Evolutionary conservation across 1,140 invertebrate species (phyloP).

Genomic region (Macrocentrus cingulum): DNA sequence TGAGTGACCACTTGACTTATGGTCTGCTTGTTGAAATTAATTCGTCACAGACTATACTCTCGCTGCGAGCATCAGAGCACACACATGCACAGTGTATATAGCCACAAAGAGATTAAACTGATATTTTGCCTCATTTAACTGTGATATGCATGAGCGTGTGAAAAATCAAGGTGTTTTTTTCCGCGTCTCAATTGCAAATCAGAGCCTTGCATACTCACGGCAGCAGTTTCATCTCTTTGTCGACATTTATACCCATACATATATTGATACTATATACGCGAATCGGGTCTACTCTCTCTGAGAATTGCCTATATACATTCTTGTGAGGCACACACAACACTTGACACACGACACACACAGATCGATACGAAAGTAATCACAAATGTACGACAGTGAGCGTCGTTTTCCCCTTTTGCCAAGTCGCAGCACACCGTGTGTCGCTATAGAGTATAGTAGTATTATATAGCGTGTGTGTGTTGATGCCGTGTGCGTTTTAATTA

Average conservation of each 20-base stretch:
- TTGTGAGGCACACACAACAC: conserved; percentile 2
- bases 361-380: conserved; percentile 26
- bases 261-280: background rate
- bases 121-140: background rate
- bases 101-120: conserved; percentile 15
- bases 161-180: background rate
- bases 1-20: no score
- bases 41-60: background rate
- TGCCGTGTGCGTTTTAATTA: conserved; percentile 14
- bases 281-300: no score
- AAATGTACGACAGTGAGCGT: conserved; percentile 22
- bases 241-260: background rate
- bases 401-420: conserved; percentile 8
- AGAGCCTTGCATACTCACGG: conserved; percentile 2
- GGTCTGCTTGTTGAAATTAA: background rate
- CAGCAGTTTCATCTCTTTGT: conserved; percentile 6
- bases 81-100: no score
- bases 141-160: conserved; percentile 9
- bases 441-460: no score
- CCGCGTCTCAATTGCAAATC: background rate
- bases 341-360: conserved; percentile 10
- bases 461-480: no score
- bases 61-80: no score
- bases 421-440: background rate
- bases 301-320: background rate